A percentile compares a stretch with the other conserved stretches of the same genome.
These are phyloP conservation scores for Margarornis squamiger DNA, from an alignment of 2,797 vertebrate species.

Conservation along the genomic window DNA sequence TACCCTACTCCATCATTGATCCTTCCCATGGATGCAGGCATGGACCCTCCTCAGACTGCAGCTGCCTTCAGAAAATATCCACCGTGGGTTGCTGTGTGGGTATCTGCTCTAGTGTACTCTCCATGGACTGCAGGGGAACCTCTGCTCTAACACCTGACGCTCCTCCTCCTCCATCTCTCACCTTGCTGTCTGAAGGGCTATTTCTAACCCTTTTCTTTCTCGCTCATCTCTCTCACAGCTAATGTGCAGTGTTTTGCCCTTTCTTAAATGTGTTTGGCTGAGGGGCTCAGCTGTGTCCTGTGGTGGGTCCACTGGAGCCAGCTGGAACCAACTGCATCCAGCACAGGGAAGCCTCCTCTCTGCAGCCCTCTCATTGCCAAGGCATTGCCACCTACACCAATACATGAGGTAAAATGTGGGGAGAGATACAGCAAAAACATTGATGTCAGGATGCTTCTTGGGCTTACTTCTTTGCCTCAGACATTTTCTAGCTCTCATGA, in stretches of 20 bases:
- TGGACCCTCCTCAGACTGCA: neutral
- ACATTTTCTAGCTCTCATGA: neutral
- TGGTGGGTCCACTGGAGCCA: neutral
- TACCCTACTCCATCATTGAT: accelerated
- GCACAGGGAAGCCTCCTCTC: neutral
- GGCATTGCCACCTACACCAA: neutral
- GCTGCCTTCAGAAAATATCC: neutral
- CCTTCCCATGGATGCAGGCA: neutral
- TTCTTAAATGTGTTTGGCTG: neutral
- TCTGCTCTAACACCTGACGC: neutral
- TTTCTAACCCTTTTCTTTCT: neutral
- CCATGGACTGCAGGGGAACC: too few species aligned
- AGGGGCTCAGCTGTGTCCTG: neutral
- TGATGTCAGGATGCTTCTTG: neutral
- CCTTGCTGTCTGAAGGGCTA: neutral
- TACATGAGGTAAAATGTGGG: accelerated
- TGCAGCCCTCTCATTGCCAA: neutral
- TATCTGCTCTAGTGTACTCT: neutral
- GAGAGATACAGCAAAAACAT: neutral
- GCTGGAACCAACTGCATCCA: neutral
- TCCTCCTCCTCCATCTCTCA: neutral
- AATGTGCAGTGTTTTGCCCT: neutral
- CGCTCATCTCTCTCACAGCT: neutral
- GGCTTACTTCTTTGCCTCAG: neutral
- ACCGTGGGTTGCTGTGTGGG: neutral